Evolutionary conservation across 1,140 invertebrate species (phyloP).

Genomic region (Zaprionus kolodkinae): DNA sequence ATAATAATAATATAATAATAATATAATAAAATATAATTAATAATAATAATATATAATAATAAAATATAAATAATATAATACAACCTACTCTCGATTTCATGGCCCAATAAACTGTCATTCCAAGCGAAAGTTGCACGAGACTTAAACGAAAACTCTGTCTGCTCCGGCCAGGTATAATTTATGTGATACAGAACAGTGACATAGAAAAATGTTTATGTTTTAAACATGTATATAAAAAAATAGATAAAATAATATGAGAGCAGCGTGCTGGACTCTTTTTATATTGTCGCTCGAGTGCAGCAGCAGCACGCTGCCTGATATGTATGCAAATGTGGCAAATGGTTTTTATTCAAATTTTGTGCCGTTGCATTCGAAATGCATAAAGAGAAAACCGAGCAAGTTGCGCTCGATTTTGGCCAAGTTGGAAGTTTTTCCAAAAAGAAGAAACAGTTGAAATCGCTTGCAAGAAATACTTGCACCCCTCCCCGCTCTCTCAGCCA

Average conservation of each 20-base stretch:
- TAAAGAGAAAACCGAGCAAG: conserved; percentile 35
- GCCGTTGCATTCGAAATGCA: conserved; percentile 67
- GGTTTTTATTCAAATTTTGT: conserved; percentile 78
- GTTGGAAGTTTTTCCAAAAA: conserved; percentile 11
- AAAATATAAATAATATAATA: too few relatives aligned
- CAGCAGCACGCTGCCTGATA: conserved; percentile 55
- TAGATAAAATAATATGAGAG: too few relatives aligned
- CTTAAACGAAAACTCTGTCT: neutral
- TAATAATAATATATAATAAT: too few relatives aligned
- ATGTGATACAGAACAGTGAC: conserved; percentile 18
- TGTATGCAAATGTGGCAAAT: conserved; percentile 75
- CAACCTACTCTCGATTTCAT: conserved; percentile 14
- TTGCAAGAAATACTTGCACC: conserved; percentile 26
- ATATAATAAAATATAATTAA: too few relatives aligned
- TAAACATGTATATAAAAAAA: too few relatives aligned
- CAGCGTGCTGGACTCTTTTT: too few relatives aligned
- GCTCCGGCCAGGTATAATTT: neutral
- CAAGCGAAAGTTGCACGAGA: neutral
- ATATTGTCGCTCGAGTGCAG: too few relatives aligned
- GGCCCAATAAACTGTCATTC: conserved; percentile 9
- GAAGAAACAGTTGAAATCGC: conserved; percentile 35
- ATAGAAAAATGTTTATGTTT: conserved; percentile 43
- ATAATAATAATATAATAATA: too few relatives aligned
- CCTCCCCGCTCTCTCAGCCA: too few relatives aligned
- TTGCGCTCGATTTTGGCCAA: neutral